These are phyloP conservation scores for Drosophila robusta DNA, from an alignment of 2,888 invertebrate species.

Conservation along the genomic window DNA sequence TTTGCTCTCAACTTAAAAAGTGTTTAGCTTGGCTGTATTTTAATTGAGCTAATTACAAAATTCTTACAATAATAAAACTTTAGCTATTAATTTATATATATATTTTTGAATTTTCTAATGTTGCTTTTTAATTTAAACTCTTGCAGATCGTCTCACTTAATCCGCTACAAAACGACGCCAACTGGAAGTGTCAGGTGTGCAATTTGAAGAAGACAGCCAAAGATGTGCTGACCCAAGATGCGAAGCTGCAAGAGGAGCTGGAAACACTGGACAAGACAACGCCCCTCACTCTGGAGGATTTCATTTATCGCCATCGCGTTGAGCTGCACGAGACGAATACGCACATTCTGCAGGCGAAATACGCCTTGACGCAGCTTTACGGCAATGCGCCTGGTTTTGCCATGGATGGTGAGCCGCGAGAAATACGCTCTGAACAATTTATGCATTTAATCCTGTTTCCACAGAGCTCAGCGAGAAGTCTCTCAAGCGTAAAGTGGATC, in stretches of 20 bases:
- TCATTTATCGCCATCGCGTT: conserved; percentile 88
- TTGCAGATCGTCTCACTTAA: conserved; percentile 87
- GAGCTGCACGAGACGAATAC: conserved; percentile 89
- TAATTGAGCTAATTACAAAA: too few species aligned
- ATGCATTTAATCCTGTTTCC: background rate
- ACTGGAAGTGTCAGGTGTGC: conserved; percentile 89
- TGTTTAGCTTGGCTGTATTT: too few species aligned
- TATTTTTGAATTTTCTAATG: too few species aligned
- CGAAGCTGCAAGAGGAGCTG: conserved; percentile 88
- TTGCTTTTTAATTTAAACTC: background rate
- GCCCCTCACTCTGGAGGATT: conserved; percentile 87
- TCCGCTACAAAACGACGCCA: conserved; percentile 87
- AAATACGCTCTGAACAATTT: background rate
- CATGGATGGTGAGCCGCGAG: conserved; percentile 85
- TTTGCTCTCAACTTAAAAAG: too few species aligned
- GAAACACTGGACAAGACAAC: conserved; percentile 86
- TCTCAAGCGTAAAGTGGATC: conserved; percentile 87
- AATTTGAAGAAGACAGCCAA: conserved; percentile 86
- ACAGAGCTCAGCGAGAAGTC: conserved; percentile 87
- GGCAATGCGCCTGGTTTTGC: conserved; percentile 87
- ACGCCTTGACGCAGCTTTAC: conserved; percentile 89
- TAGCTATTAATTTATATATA: too few species aligned
- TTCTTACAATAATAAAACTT: too few species aligned
- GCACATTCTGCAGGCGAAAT: conserved; percentile 89
- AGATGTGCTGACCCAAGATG: conserved; percentile 88